phyloP scores from a whole-genome alignment of 2,888 invertebrate genomes.

The Sthenelais limicola region DNA sequence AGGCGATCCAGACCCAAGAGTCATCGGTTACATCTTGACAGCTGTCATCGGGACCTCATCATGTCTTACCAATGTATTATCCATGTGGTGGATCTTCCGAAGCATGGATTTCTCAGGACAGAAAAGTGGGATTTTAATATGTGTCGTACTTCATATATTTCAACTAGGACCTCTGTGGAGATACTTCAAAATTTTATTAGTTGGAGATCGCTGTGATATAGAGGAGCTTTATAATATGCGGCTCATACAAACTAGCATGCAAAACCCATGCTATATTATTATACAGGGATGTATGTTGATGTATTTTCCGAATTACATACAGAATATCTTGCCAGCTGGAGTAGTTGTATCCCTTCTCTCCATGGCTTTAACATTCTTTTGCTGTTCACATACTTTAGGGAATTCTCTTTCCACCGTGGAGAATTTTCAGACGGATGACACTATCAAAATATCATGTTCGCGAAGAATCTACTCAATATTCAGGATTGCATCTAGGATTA shows the following conservation, averaged over 20 bases:
- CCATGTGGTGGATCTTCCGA: slow-evolving; percentile 54
- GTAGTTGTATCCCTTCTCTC: slow-evolving; percentile 6
- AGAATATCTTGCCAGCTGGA: neutral
- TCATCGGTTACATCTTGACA: slow-evolving; percentile 4
- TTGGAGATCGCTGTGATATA: slow-evolving; percentile 56
- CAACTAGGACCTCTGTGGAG: slow-evolving; percentile 60
- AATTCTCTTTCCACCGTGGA: slow-evolving; percentile 6
- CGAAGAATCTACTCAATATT: neutral
- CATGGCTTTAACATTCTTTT: neutral
- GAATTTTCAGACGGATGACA: neutral
- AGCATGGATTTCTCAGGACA: slow-evolving; percentile 54
- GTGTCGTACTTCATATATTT: slow-evolving; percentile 55
- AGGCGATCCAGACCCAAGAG: neutral
- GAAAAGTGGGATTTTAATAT: slow-evolving; percentile 52
- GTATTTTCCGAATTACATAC: too few species aligned
- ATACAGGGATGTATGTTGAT: slow-evolving; percentile 46
- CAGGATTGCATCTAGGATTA: neutral
- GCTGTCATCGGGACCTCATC: slow-evolving; percentile 10
- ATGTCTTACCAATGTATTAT: slow-evolving; percentile 54
- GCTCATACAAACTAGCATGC: slow-evolving; percentile 56
- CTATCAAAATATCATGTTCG: neutral
- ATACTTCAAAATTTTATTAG: slow-evolving; percentile 53
- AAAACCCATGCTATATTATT: slow-evolving; percentile 56
- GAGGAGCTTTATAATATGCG: slow-evolving; percentile 55
- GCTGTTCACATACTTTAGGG: slow-evolving; percentile 12